A percentile compares a stretch with the other conserved stretches of the same genome.
Evolutionary conservation across 1,140 invertebrate species (phyloP).

Genomic region (Latrodectus geometricus): DNA sequence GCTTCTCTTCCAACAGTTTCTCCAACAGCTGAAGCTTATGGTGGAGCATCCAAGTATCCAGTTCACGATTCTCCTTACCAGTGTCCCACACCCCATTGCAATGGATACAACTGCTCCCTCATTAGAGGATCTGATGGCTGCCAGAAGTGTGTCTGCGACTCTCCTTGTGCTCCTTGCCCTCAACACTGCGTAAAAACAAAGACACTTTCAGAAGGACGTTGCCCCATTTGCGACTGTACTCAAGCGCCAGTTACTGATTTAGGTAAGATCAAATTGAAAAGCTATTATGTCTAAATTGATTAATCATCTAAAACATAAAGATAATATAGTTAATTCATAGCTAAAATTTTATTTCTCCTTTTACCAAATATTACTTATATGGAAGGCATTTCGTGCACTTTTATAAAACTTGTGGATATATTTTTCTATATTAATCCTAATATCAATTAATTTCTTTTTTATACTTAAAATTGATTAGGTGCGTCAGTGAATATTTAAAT

Average conservation of each 20-base stretch:
- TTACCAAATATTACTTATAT: too few relatives aligned
- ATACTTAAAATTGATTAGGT: too few relatives aligned
- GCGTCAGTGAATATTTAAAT: too few relatives aligned
- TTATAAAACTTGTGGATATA: too few relatives aligned
- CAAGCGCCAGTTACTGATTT: neutral
- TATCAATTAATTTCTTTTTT: too few relatives aligned
- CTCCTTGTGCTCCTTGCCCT: slow-evolving; percentile 51
- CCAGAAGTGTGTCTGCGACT: slow-evolving; percentile 57
- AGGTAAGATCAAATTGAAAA: too few relatives aligned
- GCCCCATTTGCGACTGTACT: slow-evolving; percentile 54
- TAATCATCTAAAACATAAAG: too few relatives aligned
- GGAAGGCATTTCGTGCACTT: too few relatives aligned
- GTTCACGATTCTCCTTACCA: slow-evolving; percentile 31
- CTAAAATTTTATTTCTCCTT: too few relatives aligned
- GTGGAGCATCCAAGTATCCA: neutral
- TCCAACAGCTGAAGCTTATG: slow-evolving; percentile 31
- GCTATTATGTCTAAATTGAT: too few relatives aligned
- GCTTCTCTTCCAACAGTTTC: slow-evolving; percentile 54
- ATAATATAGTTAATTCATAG: too few relatives aligned
- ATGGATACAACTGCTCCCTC: slow-evolving; percentile 53
- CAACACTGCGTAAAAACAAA: slow-evolving; percentile 56
- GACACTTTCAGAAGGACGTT: slow-evolving; percentile 41
- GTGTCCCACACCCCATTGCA: slow-evolving; percentile 57
- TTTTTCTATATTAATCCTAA: too few relatives aligned
- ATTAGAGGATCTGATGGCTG: slow-evolving; percentile 49